A percentile compares a stretch with the other conserved stretches of the same genome.
Evolutionary conservation across 2,113 vertebrate genomes (phyloP).

Genomic region (Cyphomyrus discorhynchus): DNA sequence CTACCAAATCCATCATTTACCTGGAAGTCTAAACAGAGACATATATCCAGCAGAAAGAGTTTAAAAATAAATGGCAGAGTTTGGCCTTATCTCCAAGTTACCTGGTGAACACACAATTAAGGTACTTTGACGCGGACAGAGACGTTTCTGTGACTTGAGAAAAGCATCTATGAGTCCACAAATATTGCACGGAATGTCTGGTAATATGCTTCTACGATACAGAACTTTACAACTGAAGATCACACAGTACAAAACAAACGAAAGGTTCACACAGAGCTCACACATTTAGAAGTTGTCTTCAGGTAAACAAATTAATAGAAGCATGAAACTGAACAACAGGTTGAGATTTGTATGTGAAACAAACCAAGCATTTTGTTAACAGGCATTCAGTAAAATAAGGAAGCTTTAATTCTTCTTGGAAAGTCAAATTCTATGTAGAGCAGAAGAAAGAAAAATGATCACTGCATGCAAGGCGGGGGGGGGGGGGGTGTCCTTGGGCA

Average conservation of each 20-base stretch:
- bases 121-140: not conserved
- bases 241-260: not conserved
- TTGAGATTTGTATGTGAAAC: not conserved
- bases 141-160: not conserved
- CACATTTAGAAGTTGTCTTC: not conserved
- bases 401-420: slow-evolving; percentile 34
- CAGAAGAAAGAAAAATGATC: slow-evolving; percentile 33
- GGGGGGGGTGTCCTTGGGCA: not conserved
- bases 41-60: not conserved
- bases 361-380: slow-evolving; percentile 6
- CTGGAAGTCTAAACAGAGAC: not conserved
- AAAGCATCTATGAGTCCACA: not conserved
- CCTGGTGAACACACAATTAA: not conserved
- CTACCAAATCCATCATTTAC: not conserved
- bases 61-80: not conserved
- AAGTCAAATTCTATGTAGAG: slow-evolving; percentile 24
- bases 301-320: not conserved
- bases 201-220: slow-evolving; percentile 2
- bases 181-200: not conserved
- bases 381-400: slow-evolving; percentile 25
- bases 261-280: not conserved
- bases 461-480: slow-evolving; percentile 49
- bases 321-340: not conserved
- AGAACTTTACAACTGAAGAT: not conserved
- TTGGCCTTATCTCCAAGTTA: not conserved